These are phyloP conservation scores for Acanthopleura granulata DNA, from an alignment of 2,888 invertebrate species.

Conservation along the genomic window DNA sequence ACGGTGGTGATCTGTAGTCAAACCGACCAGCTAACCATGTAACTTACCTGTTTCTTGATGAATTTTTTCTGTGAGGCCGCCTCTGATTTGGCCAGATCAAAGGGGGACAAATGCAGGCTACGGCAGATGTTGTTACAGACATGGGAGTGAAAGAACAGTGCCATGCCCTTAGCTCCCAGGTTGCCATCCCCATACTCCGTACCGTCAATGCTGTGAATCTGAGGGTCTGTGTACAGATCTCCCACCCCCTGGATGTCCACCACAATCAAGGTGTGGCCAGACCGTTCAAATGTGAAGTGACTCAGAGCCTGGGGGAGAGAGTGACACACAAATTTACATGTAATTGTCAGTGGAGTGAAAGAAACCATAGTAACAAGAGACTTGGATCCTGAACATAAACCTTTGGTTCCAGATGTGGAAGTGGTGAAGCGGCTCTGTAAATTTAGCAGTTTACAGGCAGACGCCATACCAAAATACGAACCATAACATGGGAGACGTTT, in stretches of 20 bases:
- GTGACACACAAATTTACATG: too few species aligned
- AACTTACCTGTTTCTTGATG: constrained; percentile 20
- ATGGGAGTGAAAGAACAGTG: constrained; percentile 75
- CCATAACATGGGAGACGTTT: too few species aligned
- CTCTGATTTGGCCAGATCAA: constrained; percentile 72
- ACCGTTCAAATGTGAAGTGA: constrained; percentile 75
- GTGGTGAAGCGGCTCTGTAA: too few species aligned
- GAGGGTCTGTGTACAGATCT: constrained; percentile 75
- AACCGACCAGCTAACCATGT: background rate
- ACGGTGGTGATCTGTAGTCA: too few species aligned
- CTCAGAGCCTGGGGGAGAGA: constrained; percentile 71
- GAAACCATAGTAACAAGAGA: too few species aligned
- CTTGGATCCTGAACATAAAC: too few species aligned
- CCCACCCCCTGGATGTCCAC: constrained; percentile 76
- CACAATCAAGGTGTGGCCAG: constrained; percentile 74
- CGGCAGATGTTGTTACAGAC: constrained; percentile 73
- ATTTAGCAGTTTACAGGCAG: too few species aligned
- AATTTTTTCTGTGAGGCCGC: constrained; percentile 30
- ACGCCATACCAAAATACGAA: too few species aligned
- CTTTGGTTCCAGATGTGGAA: too few species aligned
- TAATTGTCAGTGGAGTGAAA: too few species aligned
- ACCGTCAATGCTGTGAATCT: constrained; percentile 73
- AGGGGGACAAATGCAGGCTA: constrained; percentile 71
- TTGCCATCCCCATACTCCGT: constrained; percentile 74
- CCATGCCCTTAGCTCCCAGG: constrained; percentile 74